phyloP scores from a whole-genome alignment of 2,113 vertebrate genomes.

The Mormyrus iriodes region DNA sequence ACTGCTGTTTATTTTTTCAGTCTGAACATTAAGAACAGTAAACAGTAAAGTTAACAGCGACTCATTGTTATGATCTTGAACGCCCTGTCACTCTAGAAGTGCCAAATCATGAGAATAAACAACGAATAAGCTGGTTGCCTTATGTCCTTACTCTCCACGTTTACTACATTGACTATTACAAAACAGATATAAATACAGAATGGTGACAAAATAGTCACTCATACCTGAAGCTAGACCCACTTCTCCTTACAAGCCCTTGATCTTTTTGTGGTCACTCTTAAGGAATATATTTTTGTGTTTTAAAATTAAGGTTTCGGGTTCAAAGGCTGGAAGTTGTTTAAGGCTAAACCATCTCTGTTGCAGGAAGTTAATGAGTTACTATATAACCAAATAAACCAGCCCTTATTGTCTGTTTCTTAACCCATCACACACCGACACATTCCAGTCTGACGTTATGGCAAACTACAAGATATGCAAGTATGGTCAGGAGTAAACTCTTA shows the following conservation, averaged over 20 bases:
- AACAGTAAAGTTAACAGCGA: background rate
- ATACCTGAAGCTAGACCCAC: conserved; percentile 42
- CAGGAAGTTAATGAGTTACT: conserved; percentile 63
- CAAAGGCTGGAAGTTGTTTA: conserved; percentile 59
- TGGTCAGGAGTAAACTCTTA: background rate
- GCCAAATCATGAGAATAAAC: background rate
- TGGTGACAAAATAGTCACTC: conserved; percentile 10
- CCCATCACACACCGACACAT: background rate
- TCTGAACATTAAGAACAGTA: background rate
- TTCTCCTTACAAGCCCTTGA: background rate
- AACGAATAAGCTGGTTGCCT: background rate
- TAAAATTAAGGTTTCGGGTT: conserved; percentile 48
- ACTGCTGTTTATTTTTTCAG: background rate
- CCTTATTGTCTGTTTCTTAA: conserved; percentile 27
- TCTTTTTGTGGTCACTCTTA: conserved; percentile 14
- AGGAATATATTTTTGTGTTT: conserved; percentile 18
- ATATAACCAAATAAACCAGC: conserved; percentile 43
- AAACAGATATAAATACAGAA: background rate
- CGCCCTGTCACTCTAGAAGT: background rate
- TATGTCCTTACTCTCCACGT: background rate
- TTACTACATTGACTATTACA: background rate
- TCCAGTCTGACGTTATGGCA: background rate
- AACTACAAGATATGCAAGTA: background rate
- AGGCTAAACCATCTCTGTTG: conserved; percentile 39
- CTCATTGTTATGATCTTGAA: background rate